Base-by-base conservation (phyloP, 2,888 invertebrate genomes). In the Nebria brevicollis region DNA sequence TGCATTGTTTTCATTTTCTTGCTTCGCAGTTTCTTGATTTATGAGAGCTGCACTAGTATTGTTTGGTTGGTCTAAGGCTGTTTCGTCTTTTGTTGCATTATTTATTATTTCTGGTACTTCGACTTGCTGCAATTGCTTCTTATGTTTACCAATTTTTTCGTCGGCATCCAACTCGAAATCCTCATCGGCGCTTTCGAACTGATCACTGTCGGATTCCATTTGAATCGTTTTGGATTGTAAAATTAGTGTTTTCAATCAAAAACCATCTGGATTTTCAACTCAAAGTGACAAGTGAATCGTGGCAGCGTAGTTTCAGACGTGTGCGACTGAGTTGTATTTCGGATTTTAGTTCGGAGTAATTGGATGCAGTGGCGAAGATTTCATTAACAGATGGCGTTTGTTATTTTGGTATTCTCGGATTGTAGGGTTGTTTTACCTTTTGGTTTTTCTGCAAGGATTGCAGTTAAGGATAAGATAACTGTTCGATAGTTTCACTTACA, bases 111-210 rank as follows among this genome's bases (percentile, higher is more conserved):
- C 84, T 43, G 86, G 72, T 20, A 70, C 25, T 4, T 70, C 68
- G 7, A 25, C 26, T 43, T 64, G 70, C 26, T 64, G 42, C 68
- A 82, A 87, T 89, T 84, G 90, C 90, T 85, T 90, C 90, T 83
- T 89, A 89, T 84, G 90, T 90, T 76, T 90, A 90, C 1, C 34
- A 90, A 90, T 10, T 89, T 90, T 77, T 90, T 70, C 88, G 88
- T 87, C 89, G 20, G 89, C 86, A 77, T 88, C 89, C 78, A 90
- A 89, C 43, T 92, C 93, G 83, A 90, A 89, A 54, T 93, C 94
- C 86, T 95, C 95, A 85, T 95, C 94, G 4, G 95, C 95, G 89
- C 95, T 95, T 88, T 94, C 94, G 87, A 94, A 95, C 86, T 92
- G 93, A 85, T 94, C 95, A 88, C 94, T 94, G 83, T 94, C 95